These are phyloP conservation scores for Gila robusta DNA, from an alignment of 2,797 vertebrate genomes.

Conservation along the genomic window DNA sequence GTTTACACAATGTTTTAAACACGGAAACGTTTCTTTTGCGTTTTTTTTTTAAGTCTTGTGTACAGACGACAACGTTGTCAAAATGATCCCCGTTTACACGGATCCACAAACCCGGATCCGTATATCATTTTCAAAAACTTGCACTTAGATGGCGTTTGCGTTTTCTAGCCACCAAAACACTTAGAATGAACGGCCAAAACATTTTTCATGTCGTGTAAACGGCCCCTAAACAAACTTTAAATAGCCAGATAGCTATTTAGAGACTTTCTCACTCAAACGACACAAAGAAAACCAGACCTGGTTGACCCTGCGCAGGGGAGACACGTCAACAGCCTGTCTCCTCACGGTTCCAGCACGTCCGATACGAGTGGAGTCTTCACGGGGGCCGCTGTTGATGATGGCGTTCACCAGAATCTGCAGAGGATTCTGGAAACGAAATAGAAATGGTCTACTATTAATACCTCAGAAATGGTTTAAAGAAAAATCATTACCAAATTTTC, in stretches of 20 bases:
- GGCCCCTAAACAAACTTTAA: background rate
- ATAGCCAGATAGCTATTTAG: background rate
- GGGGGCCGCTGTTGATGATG: conserved; percentile 96
- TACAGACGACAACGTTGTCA: background rate
- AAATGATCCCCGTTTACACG: background rate
- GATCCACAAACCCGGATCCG: background rate
- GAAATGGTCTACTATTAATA: background rate
- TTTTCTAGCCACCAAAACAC: background rate
- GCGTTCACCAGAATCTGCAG: conserved; percentile 94
- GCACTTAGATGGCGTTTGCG: background rate
- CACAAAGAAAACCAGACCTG: conserved; percentile 78
- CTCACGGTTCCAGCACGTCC: conserved; percentile 93
- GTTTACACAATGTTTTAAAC: too few relatives aligned
- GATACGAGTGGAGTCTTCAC: conserved; percentile 94
- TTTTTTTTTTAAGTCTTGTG: too few relatives aligned
- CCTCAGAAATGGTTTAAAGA: background rate
- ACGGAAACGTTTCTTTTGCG: too few relatives aligned
- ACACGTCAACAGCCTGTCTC: conserved; percentile 94
- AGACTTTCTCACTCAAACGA: background rate
- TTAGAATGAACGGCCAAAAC: background rate
- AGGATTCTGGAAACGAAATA: conserved; percentile 82
- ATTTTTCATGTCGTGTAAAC: rapidly evolving
- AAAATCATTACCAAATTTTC: too few relatives aligned
- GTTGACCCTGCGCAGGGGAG: conserved; percentile 92
- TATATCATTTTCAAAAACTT: background rate